Base-by-base conservation (phyloP, 2,113 vertebrate genomes). In the Mus pahari region DNA sequence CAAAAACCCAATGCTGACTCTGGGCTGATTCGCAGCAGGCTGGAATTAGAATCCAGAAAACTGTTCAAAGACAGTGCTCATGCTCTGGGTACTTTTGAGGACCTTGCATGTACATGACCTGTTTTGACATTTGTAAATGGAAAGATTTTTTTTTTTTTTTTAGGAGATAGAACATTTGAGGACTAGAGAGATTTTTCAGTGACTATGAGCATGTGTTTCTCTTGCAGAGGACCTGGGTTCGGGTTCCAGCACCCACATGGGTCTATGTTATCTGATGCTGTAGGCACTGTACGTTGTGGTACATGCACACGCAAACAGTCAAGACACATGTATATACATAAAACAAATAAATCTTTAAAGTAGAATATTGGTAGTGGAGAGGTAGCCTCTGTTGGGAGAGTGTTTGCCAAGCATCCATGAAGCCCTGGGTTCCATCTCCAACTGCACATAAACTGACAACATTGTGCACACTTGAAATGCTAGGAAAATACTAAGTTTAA, bases 41-140 rank as follows among this genome's bases (percentile, higher is more conserved):
- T 75, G 84, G 87, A 92, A 89, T 53, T 62, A 39, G 26, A 82
- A 90, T 55, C 71, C 39, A 45, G 75, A 19, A 92, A 96, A 64
- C 24, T 71, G n/a, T 89, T 82, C 66, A 53, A 78, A 95, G 91
- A 77, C 36, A 12, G n/a, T 45, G 33, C 42, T 68, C 16, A 71
- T 19, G 5, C n/a, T 90, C 42, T 79, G 36, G 36, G 53, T 45
- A 71, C 39, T 83, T 58, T 95, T 92, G n/a, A 73, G 20, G 53
- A 66, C 9, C 60, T 83, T 62, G 45, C 39, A 53, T n/a, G 0
- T 70, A 48, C 7, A 45, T 33, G 89, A 60, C 19, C 39, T 81
- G n/a, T 70, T 64, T 33, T 55, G 82, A 39, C 20, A 66, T 90
- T 90, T 83, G 64, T 4, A 66, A 66, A 5, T 33, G 88, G 58